Conservation (phyloP, 2,888 invertebrate species). For the Tuta absoluta region DNA sequence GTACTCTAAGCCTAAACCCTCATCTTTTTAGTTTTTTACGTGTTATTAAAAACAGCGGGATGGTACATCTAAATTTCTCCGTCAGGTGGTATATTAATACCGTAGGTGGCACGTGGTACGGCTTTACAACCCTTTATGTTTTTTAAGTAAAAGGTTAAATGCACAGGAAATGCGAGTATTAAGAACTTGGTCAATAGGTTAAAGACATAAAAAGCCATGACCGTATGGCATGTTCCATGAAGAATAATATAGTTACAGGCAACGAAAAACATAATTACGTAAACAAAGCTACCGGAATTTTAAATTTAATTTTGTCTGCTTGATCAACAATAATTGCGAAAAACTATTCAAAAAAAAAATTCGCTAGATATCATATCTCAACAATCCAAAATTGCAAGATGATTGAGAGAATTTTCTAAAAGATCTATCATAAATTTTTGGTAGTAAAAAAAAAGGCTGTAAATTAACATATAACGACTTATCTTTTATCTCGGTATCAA, state of each 20-base stretch:
- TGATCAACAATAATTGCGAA: no score
- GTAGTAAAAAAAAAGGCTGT: constrained; percentile 39
- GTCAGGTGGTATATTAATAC: constrained; percentile 49
- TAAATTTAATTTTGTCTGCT: no score
- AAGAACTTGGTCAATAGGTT: constrained; percentile 57
- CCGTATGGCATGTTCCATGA: constrained; percentile 1
- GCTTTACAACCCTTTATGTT: constrained; percentile 41
- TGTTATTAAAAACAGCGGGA: neutral
- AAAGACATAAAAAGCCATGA: constrained; percentile 27
- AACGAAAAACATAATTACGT: neutral
- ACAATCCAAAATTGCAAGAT: neutral
- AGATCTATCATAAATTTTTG: neutral
- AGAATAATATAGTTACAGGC: neutral
- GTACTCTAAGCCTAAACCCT: no score
- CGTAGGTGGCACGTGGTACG: constrained; percentile 53
- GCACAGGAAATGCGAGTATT: constrained; percentile 36
- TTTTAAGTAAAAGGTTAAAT: constrained; percentile 38
- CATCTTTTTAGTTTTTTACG: no score
- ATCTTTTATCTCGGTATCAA: constrained; percentile 61
- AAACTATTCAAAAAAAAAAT: no score
- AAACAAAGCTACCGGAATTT: neutral
- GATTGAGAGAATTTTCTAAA: no score
- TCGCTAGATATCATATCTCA: no score
- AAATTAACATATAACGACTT: constrained; percentile 60
- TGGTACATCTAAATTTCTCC: neutral